phyloP scores from a whole-genome alignment of 2,888 invertebrate species.

The Epistrophella euchroma region DNA sequence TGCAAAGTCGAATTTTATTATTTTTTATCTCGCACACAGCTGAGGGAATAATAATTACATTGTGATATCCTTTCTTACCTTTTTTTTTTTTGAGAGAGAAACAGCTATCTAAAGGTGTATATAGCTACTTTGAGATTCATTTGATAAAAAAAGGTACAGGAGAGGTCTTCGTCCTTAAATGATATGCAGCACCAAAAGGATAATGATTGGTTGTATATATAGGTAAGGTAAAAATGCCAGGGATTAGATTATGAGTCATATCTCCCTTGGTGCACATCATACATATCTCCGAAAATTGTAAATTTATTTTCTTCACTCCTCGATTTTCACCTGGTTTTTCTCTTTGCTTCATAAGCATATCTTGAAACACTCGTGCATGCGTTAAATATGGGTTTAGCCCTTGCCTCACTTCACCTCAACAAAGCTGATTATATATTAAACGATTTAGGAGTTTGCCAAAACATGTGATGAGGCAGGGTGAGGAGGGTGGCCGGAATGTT shows the following conservation, averaged over 20 bases:
- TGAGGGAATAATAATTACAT: slow-evolving; percentile 74
- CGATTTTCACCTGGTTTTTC: slow-evolving; percentile 1
- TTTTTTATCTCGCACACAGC: slow-evolving; percentile 49
- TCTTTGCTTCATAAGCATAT: background rate
- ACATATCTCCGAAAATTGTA: slow-evolving; percentile 61
- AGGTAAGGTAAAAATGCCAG: slow-evolving; percentile 4
- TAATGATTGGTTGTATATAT: slow-evolving; percentile 56
- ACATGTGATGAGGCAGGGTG: background rate
- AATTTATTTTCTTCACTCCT: slow-evolving; percentile 60
- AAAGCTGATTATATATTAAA: slow-evolving; percentile 75
- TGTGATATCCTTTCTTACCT: slow-evolving; percentile 40
- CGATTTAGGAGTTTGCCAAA: slow-evolving; percentile 60
- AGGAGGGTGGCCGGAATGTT: background rate
- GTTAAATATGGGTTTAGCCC: background rate
- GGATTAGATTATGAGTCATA: slow-evolving; percentile 72
- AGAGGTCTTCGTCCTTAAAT: slow-evolving; percentile 43
- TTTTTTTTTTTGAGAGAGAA: background rate
- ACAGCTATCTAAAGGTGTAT: background rate
- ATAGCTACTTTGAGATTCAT: slow-evolving; percentile 63
- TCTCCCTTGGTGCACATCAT: slow-evolving; percentile 70
- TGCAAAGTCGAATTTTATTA: slow-evolving; percentile 40
- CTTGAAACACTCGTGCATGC: slow-evolving; percentile 4
- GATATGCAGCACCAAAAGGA: slow-evolving; percentile 67
- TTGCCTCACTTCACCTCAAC: slow-evolving; percentile 10
- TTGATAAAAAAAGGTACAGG: slow-evolving; percentile 56